Base-by-base conservation (phyloP, 2,797 vertebrate species). In the Molossus alvarezi region DNA sequence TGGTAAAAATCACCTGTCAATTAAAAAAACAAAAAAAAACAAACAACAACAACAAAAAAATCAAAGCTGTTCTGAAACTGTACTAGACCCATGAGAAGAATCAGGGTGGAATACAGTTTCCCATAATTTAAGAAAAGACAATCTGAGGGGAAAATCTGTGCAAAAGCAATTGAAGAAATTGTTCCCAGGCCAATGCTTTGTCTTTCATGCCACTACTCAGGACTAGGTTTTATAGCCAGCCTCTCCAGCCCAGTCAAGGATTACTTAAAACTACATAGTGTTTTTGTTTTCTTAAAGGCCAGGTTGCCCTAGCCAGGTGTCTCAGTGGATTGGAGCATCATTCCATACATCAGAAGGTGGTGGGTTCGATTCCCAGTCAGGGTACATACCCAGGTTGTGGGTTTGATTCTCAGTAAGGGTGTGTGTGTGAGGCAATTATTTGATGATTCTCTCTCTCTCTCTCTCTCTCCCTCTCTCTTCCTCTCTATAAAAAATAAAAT, bases 1-100 rank as follows among this genome's bases (percentile, higher is more conserved):
- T 23, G 94, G 72, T 86, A 93, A 95, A 95, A 96, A 95, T 95
- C 82, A 97, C 69, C 79, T 93, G 64, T 79, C 86, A 94, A 95
- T 93, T 96, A 88, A 90, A 89, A 94, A 91, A 62, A 65, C 69
- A 77, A 77, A 71, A 95, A 77, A 76, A 95, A 33, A 33, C 33
- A 90, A 89, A 94, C 88, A 62, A 65, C 69, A 77, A 77, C 71
- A 95, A 77, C 71, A 95, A 60, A 5, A 87, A 84, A 92, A 90
- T 53, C 41, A n/a, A 92, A 95, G 37, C n/a, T 88, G 9, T 60
- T 93, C 41, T 91, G 84, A 94, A 95, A 64, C 67, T 87, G 15
- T 65, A 88, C 41, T 72, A 53, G 62, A 57, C 73, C 27, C 65
- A 73, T 0, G 65, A 80, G 84, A 84, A 96, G 87, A 80, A 79